Conservation (phyloP, 2,888 invertebrate genomes). For the Eristalis arbustorum region DNA sequence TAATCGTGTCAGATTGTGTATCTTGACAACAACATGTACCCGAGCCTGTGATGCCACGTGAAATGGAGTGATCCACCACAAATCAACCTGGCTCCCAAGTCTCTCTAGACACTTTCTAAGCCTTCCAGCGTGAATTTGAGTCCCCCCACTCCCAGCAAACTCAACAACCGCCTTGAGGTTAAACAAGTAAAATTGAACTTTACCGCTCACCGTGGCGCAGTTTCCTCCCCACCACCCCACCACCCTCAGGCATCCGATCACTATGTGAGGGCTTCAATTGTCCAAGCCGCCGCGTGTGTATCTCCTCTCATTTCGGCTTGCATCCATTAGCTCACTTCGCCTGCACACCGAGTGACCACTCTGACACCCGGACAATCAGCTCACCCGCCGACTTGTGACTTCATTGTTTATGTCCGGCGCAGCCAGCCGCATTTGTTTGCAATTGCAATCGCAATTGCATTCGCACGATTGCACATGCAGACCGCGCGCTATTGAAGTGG, state of each 20-base stretch:
- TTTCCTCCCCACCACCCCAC: no score
- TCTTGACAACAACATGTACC: no score
- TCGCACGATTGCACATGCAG: slow-evolving; percentile 52
- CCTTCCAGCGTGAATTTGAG: no score
- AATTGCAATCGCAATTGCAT: slow-evolving; percentile 41
- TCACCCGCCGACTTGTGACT: slow-evolving; percentile 24
- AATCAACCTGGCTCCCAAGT: no score
- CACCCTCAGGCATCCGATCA: neutral
- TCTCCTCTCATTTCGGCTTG: neutral
- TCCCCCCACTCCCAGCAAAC: neutral
- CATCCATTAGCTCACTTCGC: neutral
- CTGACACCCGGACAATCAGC: slow-evolving; percentile 16
- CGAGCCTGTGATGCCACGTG: no score
- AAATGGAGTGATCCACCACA: no score
- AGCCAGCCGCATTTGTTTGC: slow-evolving; percentile 7
- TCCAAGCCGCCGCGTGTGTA: neutral
- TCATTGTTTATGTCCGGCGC: slow-evolving; percentile 38
- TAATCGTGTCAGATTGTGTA: no score
- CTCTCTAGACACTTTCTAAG: no score
- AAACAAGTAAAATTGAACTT: neutral
- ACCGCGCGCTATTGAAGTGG: slow-evolving; percentile 8
- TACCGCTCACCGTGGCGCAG: neutral
- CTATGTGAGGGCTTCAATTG: neutral
- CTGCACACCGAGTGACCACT: slow-evolving; percentile 21
- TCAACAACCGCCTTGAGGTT: neutral